A percentile compares a stretch with the other conserved stretches of the same genome.
Evolutionary conservation across 2,888 invertebrate species (phyloP).

Genomic region (Stictocephala bisonia): DNA sequence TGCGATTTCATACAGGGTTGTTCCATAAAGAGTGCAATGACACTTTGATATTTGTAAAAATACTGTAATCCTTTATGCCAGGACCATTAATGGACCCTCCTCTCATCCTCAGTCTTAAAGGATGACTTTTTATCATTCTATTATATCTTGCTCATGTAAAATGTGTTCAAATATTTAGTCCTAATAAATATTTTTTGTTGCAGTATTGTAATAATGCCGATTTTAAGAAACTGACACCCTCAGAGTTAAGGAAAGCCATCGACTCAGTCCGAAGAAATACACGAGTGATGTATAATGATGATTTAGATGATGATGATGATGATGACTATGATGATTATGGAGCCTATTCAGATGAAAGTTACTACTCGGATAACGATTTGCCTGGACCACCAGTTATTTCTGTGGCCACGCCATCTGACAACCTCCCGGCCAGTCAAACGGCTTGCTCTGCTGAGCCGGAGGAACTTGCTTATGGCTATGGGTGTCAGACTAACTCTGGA

Average conservation of each 20-base stretch:
- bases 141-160: too few species aligned
- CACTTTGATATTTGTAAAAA: too few species aligned
- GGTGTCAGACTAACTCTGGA: constrained; percentile 63
- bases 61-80: too few species aligned
- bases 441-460: not conserved
- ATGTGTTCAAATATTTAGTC: too few species aligned
- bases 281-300: not conserved
- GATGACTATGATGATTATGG: constrained; percentile 58
- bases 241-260: constrained; percentile 20
- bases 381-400: not conserved
- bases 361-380: constrained; percentile 31
- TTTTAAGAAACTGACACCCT: constrained; percentile 29
- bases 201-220: constrained; percentile 23
- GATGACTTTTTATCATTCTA: too few species aligned
- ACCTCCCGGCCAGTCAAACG: not conserved
- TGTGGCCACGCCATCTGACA: not conserved
- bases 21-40: too few species aligned
- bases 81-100: too few species aligned
- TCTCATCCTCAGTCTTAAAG: too few species aligned
- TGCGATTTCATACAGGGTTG: too few species aligned
- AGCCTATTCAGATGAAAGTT: constrained; percentile 63
- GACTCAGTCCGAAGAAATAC: not conserved
- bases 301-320: constrained; percentile 45
- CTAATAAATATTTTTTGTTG: not conserved
- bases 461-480: constrained; percentile 63